phyloP scores from a whole-genome alignment of 2,113 vertebrate species.

The Tenebrosternarchus preto region DNA sequence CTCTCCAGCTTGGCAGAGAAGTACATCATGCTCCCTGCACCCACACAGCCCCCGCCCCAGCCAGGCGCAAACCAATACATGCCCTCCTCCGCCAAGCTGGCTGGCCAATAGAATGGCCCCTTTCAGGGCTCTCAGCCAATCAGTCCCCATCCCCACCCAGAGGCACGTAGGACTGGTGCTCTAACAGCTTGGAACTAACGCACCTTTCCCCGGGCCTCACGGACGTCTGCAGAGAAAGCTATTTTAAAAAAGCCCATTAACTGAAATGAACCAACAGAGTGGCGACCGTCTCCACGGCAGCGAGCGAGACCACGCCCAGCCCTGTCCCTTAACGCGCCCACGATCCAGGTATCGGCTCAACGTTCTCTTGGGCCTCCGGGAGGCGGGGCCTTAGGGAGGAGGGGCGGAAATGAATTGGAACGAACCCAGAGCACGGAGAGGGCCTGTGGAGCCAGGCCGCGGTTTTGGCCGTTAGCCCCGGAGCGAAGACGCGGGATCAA shows the following conservation, averaged over 20 bases:
- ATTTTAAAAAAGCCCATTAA: constrained; percentile 32
- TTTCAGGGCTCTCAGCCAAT: constrained; percentile 62
- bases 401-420: constrained; percentile 71
- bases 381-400: constrained; percentile 58
- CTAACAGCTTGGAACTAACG: constrained; percentile 41
- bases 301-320: neutral
- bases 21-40: constrained; percentile 60
- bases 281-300: neutral
- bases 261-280: constrained; percentile 22
- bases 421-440: constrained; percentile 56
- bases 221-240: constrained; percentile 1
- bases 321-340: neutral
- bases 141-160: constrained; percentile 54
- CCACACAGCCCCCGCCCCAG: constrained; percentile 60
- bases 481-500: constrained; percentile 63
- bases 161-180: constrained; percentile 45
- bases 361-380: too few relatives aligned
- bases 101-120: constrained; percentile 49
- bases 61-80: constrained; percentile 69
- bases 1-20: constrained; percentile 53
- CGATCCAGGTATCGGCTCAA: too few relatives aligned
- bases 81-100: constrained; percentile 59
- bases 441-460: constrained; percentile 60
- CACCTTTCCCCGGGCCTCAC: constrained; percentile 1
- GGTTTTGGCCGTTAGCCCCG: constrained; percentile 65